Evolutionary conservation across 2,888 invertebrate genomes (phyloP).

Genomic region (Tipula lateralis): DNA sequence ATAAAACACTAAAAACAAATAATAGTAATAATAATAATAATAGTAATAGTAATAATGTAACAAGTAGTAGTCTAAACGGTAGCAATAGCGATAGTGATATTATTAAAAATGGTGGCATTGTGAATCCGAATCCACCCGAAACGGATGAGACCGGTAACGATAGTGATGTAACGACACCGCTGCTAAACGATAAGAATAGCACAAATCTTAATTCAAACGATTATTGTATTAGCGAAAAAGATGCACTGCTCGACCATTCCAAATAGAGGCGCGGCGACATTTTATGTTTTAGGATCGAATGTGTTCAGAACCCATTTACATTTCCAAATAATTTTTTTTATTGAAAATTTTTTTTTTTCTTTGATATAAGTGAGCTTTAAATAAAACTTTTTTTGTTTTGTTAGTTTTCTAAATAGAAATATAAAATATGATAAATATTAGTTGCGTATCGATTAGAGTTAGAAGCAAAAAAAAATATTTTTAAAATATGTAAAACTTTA

Average conservation of each 20-base stretch:
- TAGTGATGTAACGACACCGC: conserved; percentile 36
- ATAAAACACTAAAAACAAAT: conserved; percentile 30
- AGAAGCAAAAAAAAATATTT: too few species aligned
- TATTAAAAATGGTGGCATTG: neutral
- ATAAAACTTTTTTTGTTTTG: neutral
- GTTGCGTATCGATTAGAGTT: neutral
- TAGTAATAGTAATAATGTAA: neutral
- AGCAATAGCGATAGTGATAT: conserved; percentile 30
- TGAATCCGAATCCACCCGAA: conserved; percentile 31
- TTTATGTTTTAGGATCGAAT: conserved; percentile 37
- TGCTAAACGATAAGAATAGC: conserved; percentile 35
- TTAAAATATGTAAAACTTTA: conserved; percentile 3
- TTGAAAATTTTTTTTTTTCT: neutral
- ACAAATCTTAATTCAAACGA: conserved; percentile 35
- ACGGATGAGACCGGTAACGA: conserved; percentile 33
- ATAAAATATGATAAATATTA: too few species aligned
- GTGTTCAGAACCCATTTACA: neutral
- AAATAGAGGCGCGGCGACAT: neutral
- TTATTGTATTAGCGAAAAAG: conserved; percentile 36
- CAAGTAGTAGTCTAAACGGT: neutral
- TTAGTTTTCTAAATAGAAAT: too few species aligned
- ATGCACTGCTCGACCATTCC: conserved; percentile 35
- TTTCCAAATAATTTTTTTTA: too few species aligned
- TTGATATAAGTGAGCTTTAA: neutral
- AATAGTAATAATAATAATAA: neutral